Evolutionary conservation across 2,888 invertebrate genomes (phyloP).

Genomic region (Pocota personata): DNA sequence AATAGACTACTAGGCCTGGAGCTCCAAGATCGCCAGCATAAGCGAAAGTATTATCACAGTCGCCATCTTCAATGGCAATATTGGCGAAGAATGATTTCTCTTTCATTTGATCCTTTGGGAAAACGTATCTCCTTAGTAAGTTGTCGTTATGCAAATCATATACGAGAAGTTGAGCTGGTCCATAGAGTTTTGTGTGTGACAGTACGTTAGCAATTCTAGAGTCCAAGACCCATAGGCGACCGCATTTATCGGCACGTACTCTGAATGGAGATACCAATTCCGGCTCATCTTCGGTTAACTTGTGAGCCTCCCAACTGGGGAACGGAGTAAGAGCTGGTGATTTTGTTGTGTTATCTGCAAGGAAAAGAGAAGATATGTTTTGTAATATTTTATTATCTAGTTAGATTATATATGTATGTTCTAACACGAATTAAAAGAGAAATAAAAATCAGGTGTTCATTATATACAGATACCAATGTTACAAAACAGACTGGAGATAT

Average conservation of each 20-base stretch:
- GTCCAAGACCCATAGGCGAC: constrained; percentile 91
- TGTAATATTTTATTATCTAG: background rate
- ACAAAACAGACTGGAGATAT: no score
- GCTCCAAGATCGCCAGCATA: constrained; percentile 89
- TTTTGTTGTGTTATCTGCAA: constrained; percentile 86
- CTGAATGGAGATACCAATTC: constrained; percentile 90
- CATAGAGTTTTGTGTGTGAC: constrained; percentile 83
- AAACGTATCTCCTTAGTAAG: constrained; percentile 86
- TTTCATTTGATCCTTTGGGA: constrained; percentile 87
- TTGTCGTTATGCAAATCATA: constrained; percentile 89
- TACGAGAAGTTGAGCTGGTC: constrained; percentile 87
- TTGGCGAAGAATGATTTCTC: constrained; percentile 89
- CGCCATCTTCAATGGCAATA: constrained; percentile 89
- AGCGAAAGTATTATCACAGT: constrained; percentile 89
- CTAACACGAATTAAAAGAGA: no score
- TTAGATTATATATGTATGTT: no score
- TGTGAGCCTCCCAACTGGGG: constrained; percentile 91
- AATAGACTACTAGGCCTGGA: constrained; percentile 89
- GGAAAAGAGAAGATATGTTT: constrained; percentile 48
- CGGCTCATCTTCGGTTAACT: constrained; percentile 84
- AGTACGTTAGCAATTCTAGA: constrained; percentile 87
- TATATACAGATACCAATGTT: no score
- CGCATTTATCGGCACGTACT: constrained; percentile 89
- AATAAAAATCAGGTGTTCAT: no score
- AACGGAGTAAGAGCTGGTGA: constrained; percentile 90